Percentiles rank a stretch among this genome's conserved stretches.
Evolutionary conservation across 2,113 vertebrate genomes (phyloP).

Genomic region (Tylochromis polylepis): DNA sequence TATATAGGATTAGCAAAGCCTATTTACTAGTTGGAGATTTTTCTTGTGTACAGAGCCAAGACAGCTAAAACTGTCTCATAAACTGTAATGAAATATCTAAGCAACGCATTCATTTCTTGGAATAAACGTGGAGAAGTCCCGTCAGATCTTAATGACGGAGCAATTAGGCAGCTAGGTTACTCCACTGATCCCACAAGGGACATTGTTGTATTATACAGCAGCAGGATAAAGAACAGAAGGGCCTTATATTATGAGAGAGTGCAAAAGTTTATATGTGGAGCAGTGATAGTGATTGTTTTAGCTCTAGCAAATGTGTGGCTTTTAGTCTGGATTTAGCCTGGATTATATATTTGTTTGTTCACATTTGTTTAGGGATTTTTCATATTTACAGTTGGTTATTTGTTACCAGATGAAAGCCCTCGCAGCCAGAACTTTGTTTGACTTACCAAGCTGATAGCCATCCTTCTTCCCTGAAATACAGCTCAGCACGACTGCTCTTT

Average conservation of each 20-base stretch:
- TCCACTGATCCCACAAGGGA: not conserved
- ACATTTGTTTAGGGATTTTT: not conserved
- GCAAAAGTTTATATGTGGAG: not conserved
- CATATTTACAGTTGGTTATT: not conserved
- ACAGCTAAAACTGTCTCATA: not conserved
- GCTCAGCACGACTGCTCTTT: not conserved
- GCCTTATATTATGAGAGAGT: not conserved
- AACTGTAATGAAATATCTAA: not conserved
- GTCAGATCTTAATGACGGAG: not conserved
- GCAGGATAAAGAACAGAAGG: not conserved
- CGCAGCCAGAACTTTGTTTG: not conserved
- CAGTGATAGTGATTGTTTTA: not conserved
- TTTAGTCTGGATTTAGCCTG: not conserved
- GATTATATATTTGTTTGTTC: not conserved
- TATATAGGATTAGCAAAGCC: not conserved
- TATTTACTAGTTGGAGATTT: not conserved
- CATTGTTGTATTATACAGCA: not conserved
- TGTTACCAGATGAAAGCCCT: not conserved
- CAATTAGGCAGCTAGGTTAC: not conserved
- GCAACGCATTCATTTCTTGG: not conserved
- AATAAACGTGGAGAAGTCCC: not conserved
- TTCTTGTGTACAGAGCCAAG: not conserved
- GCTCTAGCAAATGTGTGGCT: not conserved
- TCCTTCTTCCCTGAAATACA: not conserved
- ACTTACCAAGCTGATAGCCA: not conserved